Conservation (phyloP, 1,140 invertebrate species). For the Pararge aegeria region DNA sequence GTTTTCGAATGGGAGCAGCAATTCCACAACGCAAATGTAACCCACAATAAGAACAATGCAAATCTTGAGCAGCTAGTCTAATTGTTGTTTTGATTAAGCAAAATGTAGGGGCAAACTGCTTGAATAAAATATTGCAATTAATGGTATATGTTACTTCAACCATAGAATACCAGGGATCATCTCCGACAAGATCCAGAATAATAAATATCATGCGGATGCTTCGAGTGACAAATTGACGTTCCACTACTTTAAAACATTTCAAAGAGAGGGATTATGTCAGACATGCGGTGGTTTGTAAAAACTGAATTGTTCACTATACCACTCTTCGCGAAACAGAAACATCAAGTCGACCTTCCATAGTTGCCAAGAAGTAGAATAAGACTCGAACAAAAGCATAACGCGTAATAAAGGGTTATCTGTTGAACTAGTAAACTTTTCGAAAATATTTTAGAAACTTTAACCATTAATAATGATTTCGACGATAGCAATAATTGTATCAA, state of each 20-base stretch:
- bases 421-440: not conserved
- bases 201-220: too few species aligned
- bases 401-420: not conserved
- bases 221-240: too few species aligned
- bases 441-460: not conserved
- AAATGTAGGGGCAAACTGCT: not conserved
- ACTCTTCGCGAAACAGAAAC: too few species aligned
- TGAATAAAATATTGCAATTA: not conserved
- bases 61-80: constrained; percentile 18
- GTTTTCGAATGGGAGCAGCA: constrained; percentile 23
- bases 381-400: too few species aligned
- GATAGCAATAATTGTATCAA: not conserved
- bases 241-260: too few species aligned
- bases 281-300: too few species aligned
- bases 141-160: not conserved
- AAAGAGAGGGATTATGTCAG: too few species aligned
- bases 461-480: not conserved
- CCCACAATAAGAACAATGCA: constrained; percentile 31
- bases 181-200: too few species aligned
- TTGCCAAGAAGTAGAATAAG: too few species aligned
- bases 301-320: too few species aligned
- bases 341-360: too few species aligned
- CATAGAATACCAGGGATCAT: too few species aligned
- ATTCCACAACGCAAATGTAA: constrained; percentile 27
- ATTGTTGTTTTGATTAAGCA: constrained; percentile 20